A percentile compares a stretch with the other conserved stretches of the same genome.
These are phyloP conservation scores for Heteropelma amictum DNA, from an alignment of 2,888 invertebrate genomes.

Conservation along the genomic window DNA sequence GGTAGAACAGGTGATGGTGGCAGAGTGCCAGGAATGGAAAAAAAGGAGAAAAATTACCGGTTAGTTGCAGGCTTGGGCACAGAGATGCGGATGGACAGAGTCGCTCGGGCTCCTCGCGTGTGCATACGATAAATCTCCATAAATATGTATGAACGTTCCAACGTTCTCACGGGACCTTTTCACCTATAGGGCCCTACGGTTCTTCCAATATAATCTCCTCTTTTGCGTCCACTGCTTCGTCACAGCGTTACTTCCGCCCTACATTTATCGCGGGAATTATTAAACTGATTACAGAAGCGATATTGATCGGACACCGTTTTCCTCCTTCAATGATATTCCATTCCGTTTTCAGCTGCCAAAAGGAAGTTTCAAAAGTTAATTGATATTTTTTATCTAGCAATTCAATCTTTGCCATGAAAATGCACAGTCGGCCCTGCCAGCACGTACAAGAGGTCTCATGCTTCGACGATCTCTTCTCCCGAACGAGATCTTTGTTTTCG, in stretches of 20 bases:
- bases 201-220: conserved; percentile 10
- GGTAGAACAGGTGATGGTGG: conserved; percentile 70
- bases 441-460: background rate
- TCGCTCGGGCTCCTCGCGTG: conserved; percentile 60
- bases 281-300: conserved; percentile 2
- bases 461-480: too few species aligned
- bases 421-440: background rate
- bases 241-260: conserved; percentile 1
- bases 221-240: background rate
- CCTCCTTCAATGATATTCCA: background rate
- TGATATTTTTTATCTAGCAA: conserved; percentile 13
- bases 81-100: conserved; percentile 44
- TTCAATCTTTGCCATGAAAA: background rate
- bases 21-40: conserved; percentile 66
- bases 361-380: background rate
- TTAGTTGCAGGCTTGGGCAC: conserved; percentile 27
- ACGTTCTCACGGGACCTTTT: conserved; percentile 59
- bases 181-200: conserved; percentile 39
- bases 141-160: conserved; percentile 69
- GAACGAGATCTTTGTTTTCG: too few species aligned
- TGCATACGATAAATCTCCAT: conserved; percentile 70
- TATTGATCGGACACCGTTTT: conserved; percentile 12
- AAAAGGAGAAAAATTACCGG: conserved; percentile 49
- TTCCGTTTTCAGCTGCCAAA: background rate
- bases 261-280: background rate